phyloP scores from a whole-genome alignment of 2,113 vertebrate species.

The Antigone vipio region DNA sequence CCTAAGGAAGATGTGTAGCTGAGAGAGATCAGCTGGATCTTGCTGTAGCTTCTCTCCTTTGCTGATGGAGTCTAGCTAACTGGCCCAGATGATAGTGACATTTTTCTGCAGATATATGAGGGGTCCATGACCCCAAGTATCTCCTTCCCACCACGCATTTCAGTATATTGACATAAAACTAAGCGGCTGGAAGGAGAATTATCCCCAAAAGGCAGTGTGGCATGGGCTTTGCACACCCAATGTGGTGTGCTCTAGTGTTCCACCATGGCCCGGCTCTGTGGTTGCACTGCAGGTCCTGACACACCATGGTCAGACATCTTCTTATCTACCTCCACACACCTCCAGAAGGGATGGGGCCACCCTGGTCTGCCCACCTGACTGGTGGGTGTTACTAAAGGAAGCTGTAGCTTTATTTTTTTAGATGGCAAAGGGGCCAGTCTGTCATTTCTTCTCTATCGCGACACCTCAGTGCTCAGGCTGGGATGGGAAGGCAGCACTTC shows the following conservation, averaged over 20 bases:
- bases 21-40: neutral
- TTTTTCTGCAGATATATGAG: neutral
- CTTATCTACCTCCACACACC: neutral
- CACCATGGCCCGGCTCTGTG: neutral
- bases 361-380: neutral
- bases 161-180: neutral
- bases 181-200: neutral
- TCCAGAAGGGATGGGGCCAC: neutral
- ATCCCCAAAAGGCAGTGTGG: neutral
- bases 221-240: neutral
- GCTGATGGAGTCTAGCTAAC: neutral
- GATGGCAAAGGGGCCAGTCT: neutral
- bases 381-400: neutral
- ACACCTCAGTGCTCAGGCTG: neutral
- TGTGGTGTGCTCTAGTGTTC: neutral
- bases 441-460: rapidly evolving
- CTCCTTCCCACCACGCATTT: neutral
- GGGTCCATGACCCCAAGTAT: neutral
- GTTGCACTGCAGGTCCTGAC: neutral
- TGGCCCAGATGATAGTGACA: neutral
- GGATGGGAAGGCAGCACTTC: neutral
- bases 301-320: neutral
- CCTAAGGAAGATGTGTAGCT: neutral
- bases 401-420: neutral
- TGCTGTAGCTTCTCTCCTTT: neutral